A percentile compares a stretch with the other conserved stretches of the same genome.
phyloP scores from a whole-genome alignment of 2,888 invertebrate genomes.

The Nemurella pictetii region DNA sequence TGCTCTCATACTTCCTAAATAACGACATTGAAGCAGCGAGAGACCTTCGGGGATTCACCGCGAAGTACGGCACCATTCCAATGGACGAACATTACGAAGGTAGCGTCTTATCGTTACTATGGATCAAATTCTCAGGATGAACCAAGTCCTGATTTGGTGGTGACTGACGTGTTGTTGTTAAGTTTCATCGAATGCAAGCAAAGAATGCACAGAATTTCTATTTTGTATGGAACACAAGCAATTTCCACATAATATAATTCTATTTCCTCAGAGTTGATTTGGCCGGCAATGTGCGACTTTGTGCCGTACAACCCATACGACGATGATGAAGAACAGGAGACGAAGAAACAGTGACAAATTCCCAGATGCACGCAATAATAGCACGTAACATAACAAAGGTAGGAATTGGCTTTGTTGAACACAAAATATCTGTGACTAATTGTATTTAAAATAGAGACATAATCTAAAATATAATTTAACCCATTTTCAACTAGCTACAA shows the following conservation, averaged over 20 bases:
- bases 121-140: too few species aligned
- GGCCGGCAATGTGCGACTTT: neutral
- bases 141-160: too few species aligned
- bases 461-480: neutral
- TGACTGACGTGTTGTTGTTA: too few species aligned
- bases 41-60: neutral
- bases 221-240: too few species aligned
- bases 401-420: too few species aligned
- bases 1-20: neutral
- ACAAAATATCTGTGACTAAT: too few species aligned
- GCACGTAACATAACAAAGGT: too few species aligned
- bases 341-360: neutral
- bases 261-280: neutral
- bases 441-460: neutral
- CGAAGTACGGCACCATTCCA: neutral
- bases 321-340: neutral
- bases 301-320: slow-evolving; percentile 9
- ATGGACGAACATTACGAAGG: neutral
- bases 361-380: too few species aligned
- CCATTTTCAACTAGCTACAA: neutral
- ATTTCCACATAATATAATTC: too few species aligned
- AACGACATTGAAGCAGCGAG: neutral
- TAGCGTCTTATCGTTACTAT: too few species aligned
- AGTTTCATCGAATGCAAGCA: too few species aligned
- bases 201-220: too few species aligned